Base-by-base conservation (phyloP, 2,888 invertebrate genomes). In the Thereva unica region DNA sequence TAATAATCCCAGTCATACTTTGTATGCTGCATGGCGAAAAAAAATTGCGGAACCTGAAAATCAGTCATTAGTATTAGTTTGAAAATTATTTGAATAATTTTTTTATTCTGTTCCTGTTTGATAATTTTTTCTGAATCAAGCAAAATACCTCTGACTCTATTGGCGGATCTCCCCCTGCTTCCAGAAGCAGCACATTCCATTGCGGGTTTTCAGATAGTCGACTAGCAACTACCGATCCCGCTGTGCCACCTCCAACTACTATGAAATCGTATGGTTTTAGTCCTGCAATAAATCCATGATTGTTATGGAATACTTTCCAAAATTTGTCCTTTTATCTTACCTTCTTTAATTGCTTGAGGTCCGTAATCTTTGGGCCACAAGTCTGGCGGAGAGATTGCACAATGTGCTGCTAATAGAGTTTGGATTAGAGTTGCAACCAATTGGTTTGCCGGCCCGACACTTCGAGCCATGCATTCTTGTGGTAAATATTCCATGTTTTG, bases 281-380 rank as follows among this genome's bases (percentile, higher is more conserved):
- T 3, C 53, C 69, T 69, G 34, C n/a, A 4, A 55, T 4, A 63
- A 52, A 50, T 53, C 12, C 12, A n/a, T 4, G 34, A n/a, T 35
- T 35, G 34, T 47, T 47, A 7, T 2, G n/a, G 5, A 7, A 10
- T 3, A n/a, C 10, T 5, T 59, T 59, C 47, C 6, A 54, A 34
- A 57, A 57, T 44, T 42, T 8, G 8, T 4, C 3, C 6, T 23
- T 40, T 37, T 35, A 3, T 9, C 10, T 55, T 12, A 65, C 65
- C 47, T 7, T 45, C 41, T 12, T 55, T 45, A 34, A 65, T 52
- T n/a, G 70, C 67, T 49, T 71, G 64, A 4, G 38, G 35, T 2
- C 70, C 74, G 71, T 71, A 73, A 69, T 86, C 86, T 6, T 73
- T 73, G 0, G 88, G 88, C 82, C 87, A 87, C 12, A 82, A 71